These are phyloP conservation scores for Lordiphosa clarofinis DNA, from an alignment of 1,140 invertebrate species.

Conservation along the genomic window DNA sequence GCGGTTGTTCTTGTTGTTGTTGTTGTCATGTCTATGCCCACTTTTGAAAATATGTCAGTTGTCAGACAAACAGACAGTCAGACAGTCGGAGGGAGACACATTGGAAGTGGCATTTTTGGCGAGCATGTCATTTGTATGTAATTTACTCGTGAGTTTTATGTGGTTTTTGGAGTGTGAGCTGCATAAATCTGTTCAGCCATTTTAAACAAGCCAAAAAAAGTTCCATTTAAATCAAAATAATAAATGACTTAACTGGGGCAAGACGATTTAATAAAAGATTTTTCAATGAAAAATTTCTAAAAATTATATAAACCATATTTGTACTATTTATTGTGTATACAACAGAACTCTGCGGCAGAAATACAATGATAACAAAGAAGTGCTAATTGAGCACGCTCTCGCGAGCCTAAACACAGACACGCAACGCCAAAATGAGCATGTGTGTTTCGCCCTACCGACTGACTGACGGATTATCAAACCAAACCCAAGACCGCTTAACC, in stretches of 20 bases:
- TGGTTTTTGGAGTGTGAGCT: constrained; percentile 33
- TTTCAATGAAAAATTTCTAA: too few relatives aligned
- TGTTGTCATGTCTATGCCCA: constrained; percentile 76
- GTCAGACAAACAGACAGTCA: constrained; percentile 33
- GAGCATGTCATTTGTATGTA: constrained; percentile 72
- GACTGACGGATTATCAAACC: too few relatives aligned
- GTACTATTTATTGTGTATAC: too few relatives aligned
- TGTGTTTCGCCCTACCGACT: too few relatives aligned
- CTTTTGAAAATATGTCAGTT: constrained; percentile 72
- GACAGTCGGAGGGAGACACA: constrained; percentile 20
- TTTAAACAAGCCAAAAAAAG: constrained; percentile 27
- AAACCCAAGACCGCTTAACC: too few relatives aligned
- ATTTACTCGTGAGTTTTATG: constrained; percentile 50
- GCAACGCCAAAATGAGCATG: too few relatives aligned
- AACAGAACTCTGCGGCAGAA: too few relatives aligned
- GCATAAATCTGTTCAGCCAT: constrained; percentile 59
- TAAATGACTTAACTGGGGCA: neutral
- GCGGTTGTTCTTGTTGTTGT: constrained; percentile 47
- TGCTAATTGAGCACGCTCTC: too few relatives aligned
- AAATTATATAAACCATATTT: too few relatives aligned
- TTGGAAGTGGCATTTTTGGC: constrained; percentile 71
- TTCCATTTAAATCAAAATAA: constrained; percentile 1
- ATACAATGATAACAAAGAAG: too few relatives aligned
- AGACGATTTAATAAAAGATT: too few relatives aligned
- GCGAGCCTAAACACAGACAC: too few relatives aligned